These are phyloP conservation scores for Hemicentrotus pulcherrimus DNA, from an alignment of 35 echinoderm and acorn worm species.

Conservation along the genomic window DNA sequence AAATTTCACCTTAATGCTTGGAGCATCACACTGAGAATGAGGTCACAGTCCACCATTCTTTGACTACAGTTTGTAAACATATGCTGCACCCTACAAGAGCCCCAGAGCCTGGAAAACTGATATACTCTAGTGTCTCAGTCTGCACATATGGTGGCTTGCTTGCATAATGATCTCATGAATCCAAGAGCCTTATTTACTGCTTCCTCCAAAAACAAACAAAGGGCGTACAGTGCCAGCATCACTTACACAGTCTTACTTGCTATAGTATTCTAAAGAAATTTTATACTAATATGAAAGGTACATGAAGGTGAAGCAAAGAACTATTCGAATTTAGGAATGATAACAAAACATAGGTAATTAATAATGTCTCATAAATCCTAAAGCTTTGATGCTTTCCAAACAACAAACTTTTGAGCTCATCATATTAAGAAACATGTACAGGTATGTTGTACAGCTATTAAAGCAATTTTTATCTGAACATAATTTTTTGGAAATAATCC, in stretches of 20 bases:
- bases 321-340: neutral
- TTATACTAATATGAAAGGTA: neutral
- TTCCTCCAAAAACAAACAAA: neutral
- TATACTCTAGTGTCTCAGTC: neutral
- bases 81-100: neutral
- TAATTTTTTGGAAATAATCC: too few relatives aligned
- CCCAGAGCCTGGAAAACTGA: neutral
- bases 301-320: neutral
- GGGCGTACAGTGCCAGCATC: neutral
- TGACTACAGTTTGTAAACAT: neutral
- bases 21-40: neutral
- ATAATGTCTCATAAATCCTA: too few relatives aligned
- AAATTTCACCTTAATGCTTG: neutral
- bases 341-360: neutral
- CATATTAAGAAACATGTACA: too few relatives aligned
- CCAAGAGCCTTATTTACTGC: neutral
- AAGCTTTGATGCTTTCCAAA: too few relatives aligned
- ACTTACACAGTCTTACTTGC: neutral
- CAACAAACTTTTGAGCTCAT: too few relatives aligned
- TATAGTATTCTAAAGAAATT: neutral
- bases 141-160: neutral
- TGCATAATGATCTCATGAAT: neutral
- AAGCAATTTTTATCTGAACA: too few relatives aligned
- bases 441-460: too few relatives aligned
- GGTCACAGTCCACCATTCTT: neutral